Evolutionary conservation across 2,888 invertebrate genomes (phyloP), one percentile per base, ranked within the genome.

Genomic region (Atethmia centrago): DNA sequence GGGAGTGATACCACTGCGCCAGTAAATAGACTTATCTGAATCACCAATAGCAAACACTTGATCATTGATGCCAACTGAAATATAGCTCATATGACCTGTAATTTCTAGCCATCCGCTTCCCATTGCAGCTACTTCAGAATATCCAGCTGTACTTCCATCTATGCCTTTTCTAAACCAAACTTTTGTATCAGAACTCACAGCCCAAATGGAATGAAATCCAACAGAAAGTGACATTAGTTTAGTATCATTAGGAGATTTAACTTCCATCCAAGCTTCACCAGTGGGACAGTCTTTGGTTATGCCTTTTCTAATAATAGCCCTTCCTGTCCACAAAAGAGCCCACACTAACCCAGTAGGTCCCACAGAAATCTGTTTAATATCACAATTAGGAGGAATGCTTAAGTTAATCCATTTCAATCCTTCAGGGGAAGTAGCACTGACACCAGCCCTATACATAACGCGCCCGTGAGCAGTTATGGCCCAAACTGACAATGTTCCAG

Each of bases 41-140:
- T 97, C 97, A 10, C 99, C 98, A 85, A 99, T 97, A 19, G 98
- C 99, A 97, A 98, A 98, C 16, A 98, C 97, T 97, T 99, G 99
- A 95, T 99, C 99, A 94, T 98, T 98, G 21, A 97, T 97, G 49
- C 98, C 98, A 73, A 99, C 98, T n/a, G 98, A 98, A 63, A 99
- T 97, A 90, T 98, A 97, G 36, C 97, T 97, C 97, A 99, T 98
- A 91, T 97, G 97, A 62, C 98, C 98, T 78, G 98, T 98, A 97
- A 99, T 98, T 96, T 98, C 98, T 45, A 99, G 97, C 99, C 99
- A 99, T 42, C 98, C 98, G 89, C 97, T 97, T 8, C 99, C 99
- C 88, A 97, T 97, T 14, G 98, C 98, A 74, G 98, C 96, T 90
- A 97, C 97, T 92, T 98, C 98, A 87, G 97, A 98, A 77, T 97